These are phyloP conservation scores for Apeltes quadracus DNA, from an alignment of 2,113 vertebrate genomes.

Conservation along the genomic window DNA sequence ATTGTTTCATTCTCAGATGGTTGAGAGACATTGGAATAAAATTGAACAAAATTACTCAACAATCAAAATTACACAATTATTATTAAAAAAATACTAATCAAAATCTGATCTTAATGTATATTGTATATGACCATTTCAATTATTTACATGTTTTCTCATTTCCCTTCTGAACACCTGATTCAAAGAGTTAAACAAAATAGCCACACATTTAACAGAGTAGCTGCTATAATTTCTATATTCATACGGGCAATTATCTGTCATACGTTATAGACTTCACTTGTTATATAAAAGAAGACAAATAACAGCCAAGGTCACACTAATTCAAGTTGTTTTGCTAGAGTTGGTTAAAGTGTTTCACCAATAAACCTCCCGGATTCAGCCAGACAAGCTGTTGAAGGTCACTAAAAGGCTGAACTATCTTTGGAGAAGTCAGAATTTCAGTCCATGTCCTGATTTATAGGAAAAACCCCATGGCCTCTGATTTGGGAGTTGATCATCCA, in stretches of 20 bases:
- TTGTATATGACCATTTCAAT: background rate
- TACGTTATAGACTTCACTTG: background rate
- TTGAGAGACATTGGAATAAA: background rate
- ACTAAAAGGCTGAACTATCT: background rate
- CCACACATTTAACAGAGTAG: background rate
- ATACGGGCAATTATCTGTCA: background rate
- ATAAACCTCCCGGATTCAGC: slow-evolving; percentile 70
- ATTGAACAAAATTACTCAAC: too few relatives aligned
- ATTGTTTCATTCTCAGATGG: too few relatives aligned
- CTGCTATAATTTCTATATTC: background rate
- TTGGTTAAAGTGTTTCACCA: slow-evolving; percentile 51
- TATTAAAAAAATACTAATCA: too few relatives aligned
- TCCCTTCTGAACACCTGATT: background rate
- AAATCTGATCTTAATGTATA: background rate
- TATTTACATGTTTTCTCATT: background rate
- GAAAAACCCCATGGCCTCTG: background rate
- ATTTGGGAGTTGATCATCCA: slow-evolving; percentile 19
- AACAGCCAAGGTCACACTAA: background rate
- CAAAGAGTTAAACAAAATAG: background rate
- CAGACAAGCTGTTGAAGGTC: slow-evolving; percentile 54
- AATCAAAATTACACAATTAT: too few relatives aligned
- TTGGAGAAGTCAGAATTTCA: slow-evolving; percentile 6
- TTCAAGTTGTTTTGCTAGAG: slow-evolving; percentile 16
- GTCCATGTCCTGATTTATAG: background rate
- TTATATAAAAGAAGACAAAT: background rate